Conservation (phyloP, 2,888 invertebrate species). For the Dynastes tityus region DNA sequence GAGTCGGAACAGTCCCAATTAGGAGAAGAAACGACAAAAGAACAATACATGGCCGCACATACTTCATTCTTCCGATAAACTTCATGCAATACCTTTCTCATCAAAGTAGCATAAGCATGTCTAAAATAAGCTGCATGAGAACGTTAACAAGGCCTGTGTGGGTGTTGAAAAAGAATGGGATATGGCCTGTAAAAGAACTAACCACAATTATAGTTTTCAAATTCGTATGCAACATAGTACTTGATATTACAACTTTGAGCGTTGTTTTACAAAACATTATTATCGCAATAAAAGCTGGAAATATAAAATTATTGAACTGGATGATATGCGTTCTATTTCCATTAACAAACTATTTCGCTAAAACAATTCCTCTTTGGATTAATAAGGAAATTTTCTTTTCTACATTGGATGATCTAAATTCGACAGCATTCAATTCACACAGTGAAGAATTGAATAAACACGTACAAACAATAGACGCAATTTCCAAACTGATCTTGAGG, state of each 20-base stretch:
- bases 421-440: constrained; percentile 4
- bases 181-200: constrained; percentile 10
- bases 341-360: constrained; percentile 7
- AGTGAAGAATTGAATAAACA: constrained; percentile 10
- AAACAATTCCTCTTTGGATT: constrained; percentile 6
- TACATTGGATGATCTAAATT: constrained; percentile 6
- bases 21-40: no score
- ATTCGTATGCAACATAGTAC: constrained; percentile 1
- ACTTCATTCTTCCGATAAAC: neutral
- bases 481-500: constrained; percentile 15
- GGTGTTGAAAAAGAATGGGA: neutral
- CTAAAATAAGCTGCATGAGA: constrained; percentile 5
- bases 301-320: constrained; percentile 16
- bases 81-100: no score
- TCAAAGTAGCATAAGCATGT: neutral
- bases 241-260: neutral
- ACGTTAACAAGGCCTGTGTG: constrained; percentile 4
- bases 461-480: constrained; percentile 1
- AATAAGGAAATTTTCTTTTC: constrained; percentile 7
- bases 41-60: neutral
- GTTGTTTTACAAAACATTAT: constrained; percentile 15
- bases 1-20: no score
- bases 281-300: neutral
- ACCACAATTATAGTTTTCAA: neutral
- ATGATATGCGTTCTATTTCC: constrained; percentile 22